Evolutionary conservation across 30 jellyfish, hydroid and myxozoan genomes (phyloP).

Genomic region (Clytia hemisphaerica): DNA sequence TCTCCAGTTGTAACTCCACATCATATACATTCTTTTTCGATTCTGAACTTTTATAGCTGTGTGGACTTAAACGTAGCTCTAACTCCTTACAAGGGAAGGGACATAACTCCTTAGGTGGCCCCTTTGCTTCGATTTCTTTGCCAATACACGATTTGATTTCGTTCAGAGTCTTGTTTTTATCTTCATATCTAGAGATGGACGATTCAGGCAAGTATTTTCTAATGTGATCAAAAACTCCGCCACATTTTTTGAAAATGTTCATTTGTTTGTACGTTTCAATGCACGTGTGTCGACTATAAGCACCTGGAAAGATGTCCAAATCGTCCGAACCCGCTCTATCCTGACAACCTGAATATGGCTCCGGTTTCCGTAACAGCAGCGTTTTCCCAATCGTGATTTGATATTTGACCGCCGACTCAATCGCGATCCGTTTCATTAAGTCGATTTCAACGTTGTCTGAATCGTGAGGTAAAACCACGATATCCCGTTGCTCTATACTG

Average conservation of each 20-base stretch:
- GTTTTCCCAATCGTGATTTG: slow-evolving; percentile 3
- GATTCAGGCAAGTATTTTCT: not conserved
- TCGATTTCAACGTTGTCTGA: not conserved
- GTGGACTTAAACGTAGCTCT: not conserved
- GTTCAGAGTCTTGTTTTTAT: not conserved
- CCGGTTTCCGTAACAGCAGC: slow-evolving; percentile 1
- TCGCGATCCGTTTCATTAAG: slow-evolving; percentile 1
- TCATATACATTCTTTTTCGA: no score
- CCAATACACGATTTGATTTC: not conserved
- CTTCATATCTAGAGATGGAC: not conserved
- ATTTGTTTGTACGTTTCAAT: not conserved
- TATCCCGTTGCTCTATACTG: not conserved
- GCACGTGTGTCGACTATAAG: slow-evolving; percentile 1
- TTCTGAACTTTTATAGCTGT: no score
- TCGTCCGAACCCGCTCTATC: not conserved
- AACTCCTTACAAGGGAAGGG: slow-evolving; percentile 9
- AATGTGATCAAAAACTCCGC: slow-evolving; percentile 2
- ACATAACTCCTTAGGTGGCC: not conserved
- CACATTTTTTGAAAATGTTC: not conserved
- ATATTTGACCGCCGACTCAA: not conserved
- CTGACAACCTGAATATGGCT: slow-evolving; percentile 6
- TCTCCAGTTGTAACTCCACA: no score
- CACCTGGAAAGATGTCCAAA: slow-evolving; percentile 16
- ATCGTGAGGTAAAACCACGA: slow-evolving; percentile 5
- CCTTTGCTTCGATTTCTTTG: not conserved